Evolutionary conservation across 1,140 invertebrate genomes (phyloP), one percentile per base, ranked within the genome.

Genomic region (Sinella curviseta): DNA sequence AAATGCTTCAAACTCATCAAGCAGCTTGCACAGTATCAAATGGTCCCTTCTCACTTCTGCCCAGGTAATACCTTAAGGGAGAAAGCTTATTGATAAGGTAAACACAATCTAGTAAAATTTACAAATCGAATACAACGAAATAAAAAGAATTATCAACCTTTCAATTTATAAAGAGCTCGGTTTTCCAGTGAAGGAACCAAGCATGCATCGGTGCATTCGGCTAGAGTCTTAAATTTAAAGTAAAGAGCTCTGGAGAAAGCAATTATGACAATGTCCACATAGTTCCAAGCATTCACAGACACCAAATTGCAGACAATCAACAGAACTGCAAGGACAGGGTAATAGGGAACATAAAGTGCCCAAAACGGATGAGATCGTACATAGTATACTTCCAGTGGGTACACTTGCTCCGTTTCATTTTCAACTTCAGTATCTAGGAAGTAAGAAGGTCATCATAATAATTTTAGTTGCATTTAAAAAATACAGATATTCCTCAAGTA

Each of bases 261-360:
- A 14, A 65, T 55, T 3, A 79, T 77, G 0, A 77, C n/a, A n/a
- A 81, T 30, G 34, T 81, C 80, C 2, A 55, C 48, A 28, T 67
- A 81, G 48, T 79, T 81, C 80, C 80, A 81, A 8, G 77, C 74
- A 16, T 78, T 76, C 0, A 78, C 30, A 17, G 80, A 48, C 1
- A 81, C 14, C 54, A 78, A 76, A 16, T 81, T 78, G 28, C 26
- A 55, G 24, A 81, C 17, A n/a, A 81, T 65, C 20, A 78, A 74
- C 3, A 35, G n/a, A 20, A 81, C 1, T 14, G 77, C 80, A n/a
- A 81, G 4, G 0, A 34, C 2, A 26, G 77, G 70, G 24, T 78
- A 31, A 48, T 48, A 81, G 0, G 73, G 77, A 8, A 81, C 55
- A 20, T 78, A 31, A 33, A 65, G n/a, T 24, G 77, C 73, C 80